phyloP scores from a whole-genome alignment of 2,113 vertebrate species.

The Crypturellus undulatus region DNA sequence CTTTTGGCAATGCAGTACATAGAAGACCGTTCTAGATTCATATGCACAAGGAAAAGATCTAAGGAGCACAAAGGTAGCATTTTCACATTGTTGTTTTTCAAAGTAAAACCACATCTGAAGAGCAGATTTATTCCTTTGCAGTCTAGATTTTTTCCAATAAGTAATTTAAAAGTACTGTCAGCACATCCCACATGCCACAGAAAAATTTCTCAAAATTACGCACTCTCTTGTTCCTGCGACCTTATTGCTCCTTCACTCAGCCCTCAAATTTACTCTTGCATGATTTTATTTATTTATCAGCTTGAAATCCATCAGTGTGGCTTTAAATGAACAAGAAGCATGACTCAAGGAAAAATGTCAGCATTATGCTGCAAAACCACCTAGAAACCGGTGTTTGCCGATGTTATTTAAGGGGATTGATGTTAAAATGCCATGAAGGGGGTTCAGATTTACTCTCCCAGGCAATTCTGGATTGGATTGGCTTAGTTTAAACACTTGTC shows the following conservation, averaged over 20 bases:
- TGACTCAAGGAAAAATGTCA: background rate
- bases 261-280: background rate
- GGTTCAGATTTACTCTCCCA: background rate
- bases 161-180: slow-evolving; percentile 21
- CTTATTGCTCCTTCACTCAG: background rate
- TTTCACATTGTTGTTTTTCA: slow-evolving; percentile 24
- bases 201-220: slow-evolving; percentile 38
- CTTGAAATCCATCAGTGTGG: slow-evolving; percentile 28
- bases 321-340: slow-evolving; percentile 7
- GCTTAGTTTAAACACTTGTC: background rate
- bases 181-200: background rate
- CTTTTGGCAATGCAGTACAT: background rate
- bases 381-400: background rate
- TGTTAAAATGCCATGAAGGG: background rate
- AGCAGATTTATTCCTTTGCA: slow-evolving; percentile 31
- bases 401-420: background rate
- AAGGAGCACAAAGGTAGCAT: background rate
- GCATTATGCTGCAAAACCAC: background rate
- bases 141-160: background rate
- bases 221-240: background rate
- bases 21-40: background rate
- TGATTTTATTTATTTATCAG: slow-evolving; percentile 50
- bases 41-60: background rate
- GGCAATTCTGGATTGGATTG: background rate
- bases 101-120: slow-evolving; percentile 21